Conservation (phyloP, 2,888 invertebrate species). For the Hyppa rectilinea region DNA sequence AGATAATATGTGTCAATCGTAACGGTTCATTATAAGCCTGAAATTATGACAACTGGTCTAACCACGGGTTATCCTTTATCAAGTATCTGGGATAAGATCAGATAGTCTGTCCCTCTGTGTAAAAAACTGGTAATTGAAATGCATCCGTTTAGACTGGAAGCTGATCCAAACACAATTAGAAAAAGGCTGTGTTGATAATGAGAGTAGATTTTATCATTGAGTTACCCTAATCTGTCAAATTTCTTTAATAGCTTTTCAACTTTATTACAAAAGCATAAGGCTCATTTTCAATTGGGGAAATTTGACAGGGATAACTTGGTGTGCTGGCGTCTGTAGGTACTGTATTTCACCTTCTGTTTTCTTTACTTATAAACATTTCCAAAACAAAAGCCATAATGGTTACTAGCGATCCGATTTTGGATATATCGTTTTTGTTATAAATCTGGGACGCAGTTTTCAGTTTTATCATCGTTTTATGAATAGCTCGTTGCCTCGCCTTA, state of each 20-base stretch:
- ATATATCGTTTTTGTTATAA: constrained; percentile 38
- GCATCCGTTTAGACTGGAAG: neutral
- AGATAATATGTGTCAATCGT: no score
- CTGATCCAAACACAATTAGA: no score
- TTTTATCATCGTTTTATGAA: constrained; percentile 46
- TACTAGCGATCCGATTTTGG: constrained; percentile 39
- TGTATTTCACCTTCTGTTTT: constrained; percentile 4
- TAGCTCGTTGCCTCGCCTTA: constrained; percentile 13
- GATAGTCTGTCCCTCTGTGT: neutral
- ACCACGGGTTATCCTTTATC: neutral
- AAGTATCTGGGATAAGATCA: neutral
- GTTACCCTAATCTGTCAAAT: no score
- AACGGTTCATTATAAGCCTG: no score
- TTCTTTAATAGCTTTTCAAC: no score
- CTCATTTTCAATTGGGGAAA: no score
- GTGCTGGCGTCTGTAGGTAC: no score
- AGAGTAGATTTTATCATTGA: no score
- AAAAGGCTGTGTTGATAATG: no score
- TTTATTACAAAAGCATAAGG: no score
- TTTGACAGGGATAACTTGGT: no score
- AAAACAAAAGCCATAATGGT: constrained; percentile 38
- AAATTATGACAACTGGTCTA: no score
- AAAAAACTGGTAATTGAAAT: neutral
- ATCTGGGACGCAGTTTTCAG: constrained; percentile 33
- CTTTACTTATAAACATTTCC: neutral